Evolutionary conservation across 1,140 invertebrate species (phyloP), one percentile per base, ranked within the genome.

Genomic region (Platyscapa corneri): DNA sequence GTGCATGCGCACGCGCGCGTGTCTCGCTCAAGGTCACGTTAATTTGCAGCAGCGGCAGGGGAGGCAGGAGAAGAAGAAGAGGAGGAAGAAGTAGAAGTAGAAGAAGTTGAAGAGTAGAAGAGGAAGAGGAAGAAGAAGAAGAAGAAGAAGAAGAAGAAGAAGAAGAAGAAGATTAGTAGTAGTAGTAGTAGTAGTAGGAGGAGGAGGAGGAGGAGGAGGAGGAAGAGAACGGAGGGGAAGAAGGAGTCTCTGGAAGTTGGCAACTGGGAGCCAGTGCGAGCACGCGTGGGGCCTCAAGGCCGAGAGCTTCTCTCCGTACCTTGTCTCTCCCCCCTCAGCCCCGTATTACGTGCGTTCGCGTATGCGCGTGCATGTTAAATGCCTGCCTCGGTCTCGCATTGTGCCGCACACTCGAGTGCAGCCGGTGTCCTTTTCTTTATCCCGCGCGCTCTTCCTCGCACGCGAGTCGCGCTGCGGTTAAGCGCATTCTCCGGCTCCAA

Each of bases 41-140:
- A 89, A 90, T 90, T 90, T 87, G 89, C 89, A 86, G 82, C 79
- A 86, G 87, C 87, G 79, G n/a, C 85, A 83, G 56, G 67, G 79
- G 72, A 37, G 18, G 72, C 56, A 72, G 76, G 27, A 16, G 53
- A 32, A 78, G 65, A 53, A 49, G 67, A 16, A 8, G 20, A 60
- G 65, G 34, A 32, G 34, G 12, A 67, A n/a, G n/a, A n/a, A n/a
- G n/a, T n/a, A n/a, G n/a, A n/a, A n/a, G n/a, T n/a, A n/a, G n/a
- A n/a, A n/a, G n/a, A n/a, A n/a, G n/a, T n/a, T n/a, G n/a, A n/a
- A n/a, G n/a, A n/a, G n/a, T n/a, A n/a, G 34, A 34, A 42, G 34
- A 67, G 64, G 46, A 82, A n/a, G 39, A 70, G 42, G 23, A 49
- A 39, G 30, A 74, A 37, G 30, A 8, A 16, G 14, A 56, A 32